phyloP scores from a whole-genome alignment of 2,113 vertebrate species.

The Rattus rattus region DNA sequence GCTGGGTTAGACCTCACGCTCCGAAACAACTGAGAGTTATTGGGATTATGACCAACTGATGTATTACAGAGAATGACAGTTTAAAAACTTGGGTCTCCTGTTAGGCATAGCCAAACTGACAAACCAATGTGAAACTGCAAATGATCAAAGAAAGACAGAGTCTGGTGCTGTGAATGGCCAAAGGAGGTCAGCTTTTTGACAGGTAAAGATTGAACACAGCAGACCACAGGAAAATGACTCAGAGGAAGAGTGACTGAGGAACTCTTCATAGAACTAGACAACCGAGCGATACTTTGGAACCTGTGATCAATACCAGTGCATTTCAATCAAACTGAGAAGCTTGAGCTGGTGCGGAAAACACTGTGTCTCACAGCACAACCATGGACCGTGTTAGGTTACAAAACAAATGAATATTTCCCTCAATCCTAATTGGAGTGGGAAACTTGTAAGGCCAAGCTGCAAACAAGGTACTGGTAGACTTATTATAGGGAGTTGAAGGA shows the following conservation, averaged over 20 bases:
- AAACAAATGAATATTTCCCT: background rate
- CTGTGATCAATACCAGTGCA: background rate
- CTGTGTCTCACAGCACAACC: background rate
- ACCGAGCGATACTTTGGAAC: background rate
- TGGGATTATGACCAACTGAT: background rate
- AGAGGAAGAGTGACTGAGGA: background rate
- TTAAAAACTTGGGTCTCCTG: background rate
- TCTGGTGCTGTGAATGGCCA: background rate
- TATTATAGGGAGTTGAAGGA: background rate
- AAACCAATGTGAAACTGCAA: background rate
- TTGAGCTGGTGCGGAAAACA: background rate
- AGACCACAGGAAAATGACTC: background rate
- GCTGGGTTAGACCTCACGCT: background rate
- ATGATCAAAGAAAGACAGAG: background rate
- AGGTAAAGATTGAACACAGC: background rate
- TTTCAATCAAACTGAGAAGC: background rate
- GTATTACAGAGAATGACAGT: background rate
- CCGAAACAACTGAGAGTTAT: background rate
- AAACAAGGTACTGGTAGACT: background rate
- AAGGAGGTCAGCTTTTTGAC: background rate
- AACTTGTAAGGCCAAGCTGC: background rate
- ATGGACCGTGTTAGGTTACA: background rate
- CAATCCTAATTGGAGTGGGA: background rate
- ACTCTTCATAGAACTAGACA: background rate
- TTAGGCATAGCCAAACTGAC: background rate